A percentile compares a stretch with the other conserved stretches of the same genome.
Conservation (phyloP, 1,140 invertebrate species). For the Drosophila nebulosa region DNA sequence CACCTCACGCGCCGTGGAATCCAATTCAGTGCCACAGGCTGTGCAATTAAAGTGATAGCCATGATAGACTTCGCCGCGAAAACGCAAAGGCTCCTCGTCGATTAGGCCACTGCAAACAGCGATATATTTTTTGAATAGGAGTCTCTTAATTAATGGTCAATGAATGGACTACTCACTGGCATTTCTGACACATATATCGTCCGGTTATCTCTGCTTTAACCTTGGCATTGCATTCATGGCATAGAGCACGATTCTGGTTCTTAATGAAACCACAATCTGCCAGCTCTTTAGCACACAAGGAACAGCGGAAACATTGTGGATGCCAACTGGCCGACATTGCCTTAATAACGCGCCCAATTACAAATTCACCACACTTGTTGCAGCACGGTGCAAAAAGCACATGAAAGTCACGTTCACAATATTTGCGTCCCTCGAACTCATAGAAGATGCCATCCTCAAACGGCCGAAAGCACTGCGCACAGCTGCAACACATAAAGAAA, state of each 20-base stretch:
- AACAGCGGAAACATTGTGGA: slow-evolving; percentile 97
- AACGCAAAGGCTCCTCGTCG: slow-evolving; percentile 97
- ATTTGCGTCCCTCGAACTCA: slow-evolving; percentile 99
- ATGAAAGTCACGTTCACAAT: slow-evolving; percentile 99
- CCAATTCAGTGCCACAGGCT: slow-evolving; percentile 91
- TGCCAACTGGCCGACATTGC: slow-evolving; percentile 99
- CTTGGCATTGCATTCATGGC: slow-evolving; percentile 97
- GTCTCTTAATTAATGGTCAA: too few species aligned
- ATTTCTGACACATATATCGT: slow-evolving; percentile 99
- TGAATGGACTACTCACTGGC: slow-evolving; percentile 90
- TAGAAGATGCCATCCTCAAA: slow-evolving; percentile 99
- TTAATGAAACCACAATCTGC: slow-evolving; percentile 99
- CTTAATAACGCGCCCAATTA: slow-evolving; percentile 99
- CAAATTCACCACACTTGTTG: slow-evolving; percentile 97
- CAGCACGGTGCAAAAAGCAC: slow-evolving; percentile 99
- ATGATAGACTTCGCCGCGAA: slow-evolving; percentile 98
- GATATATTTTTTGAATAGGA: too few species aligned
- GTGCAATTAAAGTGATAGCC: slow-evolving; percentile 99
- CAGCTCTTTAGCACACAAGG: slow-evolving; percentile 93
- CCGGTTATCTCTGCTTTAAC: slow-evolving; percentile 97
- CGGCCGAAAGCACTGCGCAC: slow-evolving; percentile 98
- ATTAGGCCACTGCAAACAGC: slow-evolving; percentile 89
- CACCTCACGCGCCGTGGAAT: slow-evolving; percentile 96
- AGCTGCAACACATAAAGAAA: slow-evolving; percentile 84
- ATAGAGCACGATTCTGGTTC: slow-evolving; percentile 94